Conservation (phyloP, 2,797 vertebrate genomes). For the Coluber constrictor region DNA sequence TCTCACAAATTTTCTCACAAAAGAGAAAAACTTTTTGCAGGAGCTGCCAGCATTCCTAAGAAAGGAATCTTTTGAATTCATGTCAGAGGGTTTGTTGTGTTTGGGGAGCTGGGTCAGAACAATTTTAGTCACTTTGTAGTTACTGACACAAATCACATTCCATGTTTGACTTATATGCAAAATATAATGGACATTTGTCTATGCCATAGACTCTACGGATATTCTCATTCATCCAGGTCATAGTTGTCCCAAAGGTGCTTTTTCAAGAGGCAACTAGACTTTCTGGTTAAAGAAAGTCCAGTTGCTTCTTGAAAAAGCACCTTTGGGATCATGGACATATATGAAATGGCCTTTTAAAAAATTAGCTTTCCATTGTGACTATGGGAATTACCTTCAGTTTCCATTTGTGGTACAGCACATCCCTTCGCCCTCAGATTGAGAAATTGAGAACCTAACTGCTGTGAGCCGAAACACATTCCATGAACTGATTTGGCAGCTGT, state of each 20-base stretch:
- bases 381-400: not conserved
- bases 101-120: too few species aligned
- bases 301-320: too few species aligned
- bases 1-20: not conserved
- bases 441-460: fast-evolving
- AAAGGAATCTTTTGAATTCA: too few species aligned
- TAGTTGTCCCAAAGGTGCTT: too few species aligned
- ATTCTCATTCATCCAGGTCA: too few species aligned
- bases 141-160: not conserved
- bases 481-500: not conserved
- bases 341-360: not conserved
- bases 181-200: not conserved
- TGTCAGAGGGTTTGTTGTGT: too few species aligned
- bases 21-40: not conserved
- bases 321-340: not conserved
- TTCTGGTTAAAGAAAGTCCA: too few species aligned
- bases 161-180: not conserved
- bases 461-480: fast-evolving
- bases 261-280: too few species aligned
- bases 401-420: not conserved
- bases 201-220: too few species aligned
- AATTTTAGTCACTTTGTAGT: not conserved
- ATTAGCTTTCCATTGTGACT: not conserved
- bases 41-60: too few species aligned
- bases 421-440: not conserved